Conservation (phyloP, 1,140 invertebrate species). For the Drosophila sulfurigaster region DNA sequence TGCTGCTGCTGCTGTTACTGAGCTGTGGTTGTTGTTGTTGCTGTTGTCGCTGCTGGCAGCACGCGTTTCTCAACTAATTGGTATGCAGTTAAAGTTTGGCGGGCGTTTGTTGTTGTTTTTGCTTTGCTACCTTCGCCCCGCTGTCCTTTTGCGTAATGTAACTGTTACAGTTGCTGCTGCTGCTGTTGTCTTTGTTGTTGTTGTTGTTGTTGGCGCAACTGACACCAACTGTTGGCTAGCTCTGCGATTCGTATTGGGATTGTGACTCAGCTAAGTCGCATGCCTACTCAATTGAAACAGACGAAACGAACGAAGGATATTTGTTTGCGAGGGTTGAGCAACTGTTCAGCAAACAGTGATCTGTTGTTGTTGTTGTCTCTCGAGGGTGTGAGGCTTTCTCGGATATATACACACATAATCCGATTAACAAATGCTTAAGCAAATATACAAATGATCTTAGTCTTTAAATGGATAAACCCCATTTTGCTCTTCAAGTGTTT, state of each 20-base stretch:
- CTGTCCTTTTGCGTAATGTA: slow-evolving; percentile 55
- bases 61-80: slow-evolving; percentile 83
- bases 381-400: slow-evolving; percentile 17
- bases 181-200: slow-evolving; percentile 24
- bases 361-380: neutral
- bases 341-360: slow-evolving; percentile 9
- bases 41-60: slow-evolving; percentile 68
- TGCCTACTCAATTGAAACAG: slow-evolving; percentile 11
- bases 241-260: slow-evolving; percentile 29
- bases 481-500: no score
- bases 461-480: neutral
- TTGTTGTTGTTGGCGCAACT: slow-evolving; percentile 33
- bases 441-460: slow-evolving; percentile 3
- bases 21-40: slow-evolving; percentile 31
- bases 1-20: slow-evolving; percentile 39
- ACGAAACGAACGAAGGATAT: slow-evolving; percentile 19
- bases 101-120: slow-evolving; percentile 67
- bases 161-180: slow-evolving; percentile 61
- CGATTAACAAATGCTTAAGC: slow-evolving; percentile 14
- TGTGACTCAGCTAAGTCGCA: slow-evolving; percentile 46
- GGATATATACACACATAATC: slow-evolving; percentile 9
- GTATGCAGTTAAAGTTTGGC: slow-evolving; percentile 79
- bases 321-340: slow-evolving; percentile 14
- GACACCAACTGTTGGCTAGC: slow-evolving; percentile 50
- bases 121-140: slow-evolving; percentile 37